Evolutionary conservation across 2,797 vertebrate species (phyloP), one percentile per base, ranked within the genome.

Genomic region (Columba guinea): DNA sequence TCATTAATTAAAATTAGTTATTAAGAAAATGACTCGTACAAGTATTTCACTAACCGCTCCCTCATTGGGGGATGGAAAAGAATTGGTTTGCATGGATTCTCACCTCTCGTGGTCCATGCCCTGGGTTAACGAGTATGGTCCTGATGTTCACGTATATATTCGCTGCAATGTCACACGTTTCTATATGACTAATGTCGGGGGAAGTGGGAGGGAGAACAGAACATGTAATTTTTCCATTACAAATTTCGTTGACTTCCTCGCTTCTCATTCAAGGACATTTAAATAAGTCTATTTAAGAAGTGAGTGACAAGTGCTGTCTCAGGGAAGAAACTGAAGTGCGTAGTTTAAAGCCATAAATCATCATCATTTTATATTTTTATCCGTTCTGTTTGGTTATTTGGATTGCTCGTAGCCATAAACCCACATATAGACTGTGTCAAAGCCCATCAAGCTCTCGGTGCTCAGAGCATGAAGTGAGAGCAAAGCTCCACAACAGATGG

Each of bases 401-500:
- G 62, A 75, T 70, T 28, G 73, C 68, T 92, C 63, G 46, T 64
- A 84, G 80, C 70, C 82, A 13, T 71, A 67, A 89, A 80, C 93
- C 90, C 95, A 62, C 35, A 3, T 23, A 5, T 16, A 62, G 87
- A 39, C 71, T 59, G 2, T 49, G 80, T 77, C 87, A 67, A 10
- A 58, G 60, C 49, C 76, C 67, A 59, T 37, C 13, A 18, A 15
- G 69, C 76, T 80, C 41, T 78, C 28, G 27, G 13, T 84, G 35
- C 90, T 56, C 52, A 34, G 48, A 80, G 79, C 70, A n/a, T 84
- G 56, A 90, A 94, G 82, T 75, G 62, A 58, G 32, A 84, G 77
- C 75, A 77, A 20, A 75, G 37, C 68, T 89, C 86, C 67, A 37
- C 27, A 84, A 41, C 92, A 96, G 83, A 68, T 96, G 94, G 67